Conservation (phyloP, 2,113 vertebrate species). For the Pardalotus punctatus region DNA sequence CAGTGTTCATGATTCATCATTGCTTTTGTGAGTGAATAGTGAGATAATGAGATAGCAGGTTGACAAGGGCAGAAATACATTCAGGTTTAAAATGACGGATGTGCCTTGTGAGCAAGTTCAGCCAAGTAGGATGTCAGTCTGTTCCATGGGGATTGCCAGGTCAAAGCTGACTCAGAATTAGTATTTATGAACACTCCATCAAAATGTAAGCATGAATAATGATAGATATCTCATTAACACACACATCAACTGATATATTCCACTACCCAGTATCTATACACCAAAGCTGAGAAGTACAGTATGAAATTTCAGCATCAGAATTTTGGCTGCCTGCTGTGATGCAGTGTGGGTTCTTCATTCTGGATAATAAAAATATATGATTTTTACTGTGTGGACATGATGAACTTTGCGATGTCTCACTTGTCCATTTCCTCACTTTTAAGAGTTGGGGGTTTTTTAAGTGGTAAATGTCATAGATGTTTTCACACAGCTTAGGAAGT, state of each 20-base stretch:
- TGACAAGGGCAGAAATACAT: slow-evolving; percentile 41
- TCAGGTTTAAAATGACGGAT: not conserved
- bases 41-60: slow-evolving; percentile 51
- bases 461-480: not conserved
- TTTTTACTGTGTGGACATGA: not conserved
- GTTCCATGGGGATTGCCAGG: slow-evolving; percentile 23
- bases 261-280: not conserved
- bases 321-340: not conserved
- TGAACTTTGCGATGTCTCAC: not conserved
- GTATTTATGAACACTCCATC: slow-evolving; percentile 15
- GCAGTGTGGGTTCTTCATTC: not conserved
- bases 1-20: slow-evolving; percentile 28
- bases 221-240: not conserved
- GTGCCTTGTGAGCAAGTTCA: slow-evolving; percentile 23
- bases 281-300: not conserved
- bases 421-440: not conserved
- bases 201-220: not conserved
- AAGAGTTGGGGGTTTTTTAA: not conserved
- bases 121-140: slow-evolving; percentile 1
- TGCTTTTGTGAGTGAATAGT: slow-evolving; percentile 48
- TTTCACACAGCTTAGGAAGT: not conserved
- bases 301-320: not conserved
- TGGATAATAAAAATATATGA: not conserved
- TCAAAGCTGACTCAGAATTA: slow-evolving; percentile 59
- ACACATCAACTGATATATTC: not conserved